Conservation (phyloP, 1,140 invertebrate species). For the Acyrthosiphon pisum region DNA sequence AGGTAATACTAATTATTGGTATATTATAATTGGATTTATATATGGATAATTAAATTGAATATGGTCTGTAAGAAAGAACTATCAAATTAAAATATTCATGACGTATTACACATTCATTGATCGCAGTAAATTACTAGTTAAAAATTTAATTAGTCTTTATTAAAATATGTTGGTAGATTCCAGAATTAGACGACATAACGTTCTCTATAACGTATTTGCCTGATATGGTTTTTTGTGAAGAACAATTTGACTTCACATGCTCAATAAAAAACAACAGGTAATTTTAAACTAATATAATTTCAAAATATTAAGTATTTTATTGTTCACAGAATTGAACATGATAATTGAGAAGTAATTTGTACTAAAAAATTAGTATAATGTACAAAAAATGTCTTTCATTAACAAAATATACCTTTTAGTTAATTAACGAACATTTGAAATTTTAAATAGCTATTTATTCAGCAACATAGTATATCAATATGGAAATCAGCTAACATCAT, state of each 20-base stretch:
- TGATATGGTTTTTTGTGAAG: slow-evolving; percentile 47
- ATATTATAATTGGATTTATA: too few species aligned
- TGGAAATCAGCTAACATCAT: too few species aligned
- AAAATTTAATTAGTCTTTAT: background rate
- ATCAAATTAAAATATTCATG: background rate
- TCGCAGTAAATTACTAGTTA: background rate
- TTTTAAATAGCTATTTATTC: too few species aligned
- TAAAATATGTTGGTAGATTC: slow-evolving; percentile 24
- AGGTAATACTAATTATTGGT: slow-evolving; percentile 67
- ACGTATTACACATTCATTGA: background rate
- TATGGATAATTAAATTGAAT: background rate
- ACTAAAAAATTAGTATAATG: background rate
- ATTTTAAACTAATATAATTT: background rate
- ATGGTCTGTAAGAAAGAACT: background rate
- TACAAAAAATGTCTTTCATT: too few species aligned
- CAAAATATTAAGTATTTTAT: background rate
- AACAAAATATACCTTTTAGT: too few species aligned
- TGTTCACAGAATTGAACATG: background rate
- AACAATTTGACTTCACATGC: slow-evolving; percentile 46
- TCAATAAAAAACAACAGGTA: slow-evolving; percentile 56
- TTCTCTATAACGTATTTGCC: slow-evolving; percentile 48
- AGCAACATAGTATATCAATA: too few species aligned
- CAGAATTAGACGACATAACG: slow-evolving; percentile 48
- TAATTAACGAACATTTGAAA: too few species aligned
- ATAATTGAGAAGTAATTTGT: background rate